Conservation (phyloP, 2,888 invertebrate species). For the Hyposoter didymator region DNA sequence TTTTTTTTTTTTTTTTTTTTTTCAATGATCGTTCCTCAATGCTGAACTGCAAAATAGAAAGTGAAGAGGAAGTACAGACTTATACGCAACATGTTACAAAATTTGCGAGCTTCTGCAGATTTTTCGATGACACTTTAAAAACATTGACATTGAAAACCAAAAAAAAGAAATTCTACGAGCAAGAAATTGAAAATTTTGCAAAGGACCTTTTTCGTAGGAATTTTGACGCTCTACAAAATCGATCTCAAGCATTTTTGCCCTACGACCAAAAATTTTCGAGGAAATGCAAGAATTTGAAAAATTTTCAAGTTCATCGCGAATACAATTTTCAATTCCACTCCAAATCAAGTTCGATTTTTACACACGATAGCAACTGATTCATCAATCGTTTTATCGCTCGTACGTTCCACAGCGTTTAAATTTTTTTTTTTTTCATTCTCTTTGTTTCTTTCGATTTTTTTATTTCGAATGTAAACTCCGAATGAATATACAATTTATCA, state of each 20-base stretch:
- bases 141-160: no score
- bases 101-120: no score
- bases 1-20: no score
- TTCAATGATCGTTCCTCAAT: no score
- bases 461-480: background rate
- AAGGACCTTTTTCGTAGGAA: background rate
- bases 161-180: no score
- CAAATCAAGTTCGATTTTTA: no score
- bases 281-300: background rate
- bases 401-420: background rate
- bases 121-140: no score
- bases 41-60: no score
- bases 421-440: background rate
- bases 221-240: background rate
- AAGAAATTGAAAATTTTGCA: background rate
- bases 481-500: background rate
- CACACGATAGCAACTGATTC: background rate
- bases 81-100: no score
- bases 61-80: no score
- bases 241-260: background rate
- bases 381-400: background rate
- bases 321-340: background rate
- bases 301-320: background rate
- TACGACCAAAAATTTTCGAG: background rate
- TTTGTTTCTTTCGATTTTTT: background rate